Evolutionary conservation across 2,888 invertebrate genomes (phyloP), one percentile per base, ranked within the genome.

Genomic region (Nysson spinosus): DNA sequence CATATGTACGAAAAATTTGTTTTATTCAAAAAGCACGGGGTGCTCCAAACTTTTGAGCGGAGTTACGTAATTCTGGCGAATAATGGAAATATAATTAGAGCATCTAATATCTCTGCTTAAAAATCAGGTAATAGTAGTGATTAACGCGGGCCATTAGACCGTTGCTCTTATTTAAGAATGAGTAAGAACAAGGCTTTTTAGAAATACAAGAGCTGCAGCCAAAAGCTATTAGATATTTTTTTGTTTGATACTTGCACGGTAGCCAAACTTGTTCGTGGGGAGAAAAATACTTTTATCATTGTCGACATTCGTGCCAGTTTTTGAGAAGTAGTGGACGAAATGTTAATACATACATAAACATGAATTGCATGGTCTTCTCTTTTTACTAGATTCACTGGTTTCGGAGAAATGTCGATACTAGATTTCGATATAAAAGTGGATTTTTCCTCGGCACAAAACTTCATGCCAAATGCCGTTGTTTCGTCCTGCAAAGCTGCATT

Each of bases 21-120:
- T n/a, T n/a, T n/a, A n/a, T n/a, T n/a, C n/a, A n/a, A n/a, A n/a
- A n/a, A n/a, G n/a, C n/a, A n/a, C n/a, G n/a, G n/a, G n/a, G n/a
- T n/a, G n/a, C n/a, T n/a, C n/a, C n/a, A n/a, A n/a, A n/a, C n/a
- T n/a, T n/a, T n/a, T n/a, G n/a, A n/a, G n/a, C n/a, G n/a, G n/a
- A n/a, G n/a, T 43, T 11, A 37, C 43, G 49, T 43, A 28, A 35
- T n/a, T 14, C 5, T n/a, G 7, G 9, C 34, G 19, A 60, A 30
- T 7, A 40, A 49, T 32, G 56, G 40, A 60, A 58, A 11, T 19
- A 24, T 37, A 34, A n/a, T 32, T 26, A 12, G 32, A 32, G 5
- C 9, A 24, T 7, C 5, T 24, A 7, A 24, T 24, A 5, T 24
- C 9, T 2, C 9, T 24, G 2, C 2, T 24, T 5, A 9, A 24